phyloP scores from a whole-genome alignment of 2,888 invertebrate species.

The Deroplatys truncata region DNA sequence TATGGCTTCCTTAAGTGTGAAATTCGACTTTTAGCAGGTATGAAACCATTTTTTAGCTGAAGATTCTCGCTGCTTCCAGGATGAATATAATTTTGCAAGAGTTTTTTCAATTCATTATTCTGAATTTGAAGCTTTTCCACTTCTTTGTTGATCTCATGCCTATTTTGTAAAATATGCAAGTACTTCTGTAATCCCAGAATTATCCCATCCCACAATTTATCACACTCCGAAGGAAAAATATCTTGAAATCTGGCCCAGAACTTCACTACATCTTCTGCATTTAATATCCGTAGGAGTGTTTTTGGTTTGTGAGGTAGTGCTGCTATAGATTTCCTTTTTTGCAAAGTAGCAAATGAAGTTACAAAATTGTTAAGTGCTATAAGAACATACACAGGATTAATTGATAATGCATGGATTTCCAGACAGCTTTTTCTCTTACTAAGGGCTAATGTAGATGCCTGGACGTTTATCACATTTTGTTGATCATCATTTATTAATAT shows the following conservation, averaged over 20 bases:
- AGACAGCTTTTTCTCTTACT: conserved; percentile 33
- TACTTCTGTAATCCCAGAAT: conserved; percentile 61
- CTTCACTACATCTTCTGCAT: conserved; percentile 51
- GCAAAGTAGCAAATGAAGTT: conserved; percentile 38
- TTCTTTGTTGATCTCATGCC: conserved; percentile 54
- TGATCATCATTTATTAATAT: background rate
- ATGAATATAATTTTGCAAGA: conserved; percentile 57
- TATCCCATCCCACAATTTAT: conserved; percentile 67
- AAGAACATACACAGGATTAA: conserved; percentile 63
- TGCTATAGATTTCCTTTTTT: conserved; percentile 36
- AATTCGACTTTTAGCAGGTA: background rate
- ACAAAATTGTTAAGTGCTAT: conserved; percentile 63
- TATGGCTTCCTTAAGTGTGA: background rate
- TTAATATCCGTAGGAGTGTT: conserved; percentile 42
- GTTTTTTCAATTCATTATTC: conserved; percentile 63
- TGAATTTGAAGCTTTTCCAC: conserved; percentile 60
- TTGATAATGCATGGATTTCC: conserved; percentile 58
- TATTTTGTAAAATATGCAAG: conserved; percentile 60
- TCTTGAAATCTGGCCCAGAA: conserved; percentile 66
- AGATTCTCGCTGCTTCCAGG: background rate
- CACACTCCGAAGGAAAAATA: conserved; percentile 57
- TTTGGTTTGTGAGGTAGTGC: conserved; percentile 40
- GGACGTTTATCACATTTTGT: background rate
- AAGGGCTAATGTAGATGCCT: background rate
- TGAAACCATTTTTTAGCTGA: background rate